Conservation (phyloP, 2,113 vertebrate genomes). For the Rhea pennata region DNA sequence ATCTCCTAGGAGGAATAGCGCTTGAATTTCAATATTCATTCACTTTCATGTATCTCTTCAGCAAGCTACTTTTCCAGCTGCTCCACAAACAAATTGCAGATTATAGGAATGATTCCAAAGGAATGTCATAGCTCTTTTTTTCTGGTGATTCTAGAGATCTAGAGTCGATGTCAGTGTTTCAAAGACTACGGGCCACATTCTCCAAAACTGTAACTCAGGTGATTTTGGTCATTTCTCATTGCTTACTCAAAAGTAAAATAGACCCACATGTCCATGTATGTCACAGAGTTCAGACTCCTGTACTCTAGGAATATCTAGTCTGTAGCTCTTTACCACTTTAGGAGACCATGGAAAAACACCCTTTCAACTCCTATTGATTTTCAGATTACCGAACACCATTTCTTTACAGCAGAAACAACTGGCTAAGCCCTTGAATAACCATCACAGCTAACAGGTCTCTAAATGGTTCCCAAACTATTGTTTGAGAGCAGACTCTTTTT, state of each 20-base stretch:
- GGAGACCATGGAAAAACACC: background rate
- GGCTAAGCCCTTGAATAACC: background rate
- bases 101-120: background rate
- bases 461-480: background rate
- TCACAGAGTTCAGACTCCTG: background rate
- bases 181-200: background rate
- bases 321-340: background rate
- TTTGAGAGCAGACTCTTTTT: background rate
- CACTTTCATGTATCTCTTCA: background rate
- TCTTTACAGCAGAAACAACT: background rate
- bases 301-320: too few relatives aligned
- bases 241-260: background rate
- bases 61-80: background rate
- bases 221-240: background rate
- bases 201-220: background rate
- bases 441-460: background rate
- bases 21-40: background rate
- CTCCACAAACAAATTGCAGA: background rate
- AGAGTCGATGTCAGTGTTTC: background rate
- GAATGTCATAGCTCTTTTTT: background rate
- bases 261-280: rapidly evolving
- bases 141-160: background rate
- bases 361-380: background rate
- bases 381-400: background rate
- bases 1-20: background rate